phyloP scores from a whole-genome alignment of 2,113 vertebrate genomes.

The Opisthocomus hoazin region DNA sequence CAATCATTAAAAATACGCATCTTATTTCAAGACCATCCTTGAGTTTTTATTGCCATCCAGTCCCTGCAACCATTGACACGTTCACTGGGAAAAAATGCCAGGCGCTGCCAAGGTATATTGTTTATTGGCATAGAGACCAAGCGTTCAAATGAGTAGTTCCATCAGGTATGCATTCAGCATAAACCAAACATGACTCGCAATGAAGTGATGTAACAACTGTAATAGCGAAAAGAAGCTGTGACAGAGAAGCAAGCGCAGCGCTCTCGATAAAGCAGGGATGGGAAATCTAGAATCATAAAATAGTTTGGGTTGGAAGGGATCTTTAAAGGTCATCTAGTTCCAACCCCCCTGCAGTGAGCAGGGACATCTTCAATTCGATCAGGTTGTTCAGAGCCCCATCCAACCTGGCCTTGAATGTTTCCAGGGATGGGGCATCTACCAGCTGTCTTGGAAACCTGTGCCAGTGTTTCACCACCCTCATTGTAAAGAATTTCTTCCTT shows the following conservation, averaged over 20 bases:
- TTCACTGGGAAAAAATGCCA: constrained; percentile 42
- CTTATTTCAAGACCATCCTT: neutral
- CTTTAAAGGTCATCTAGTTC: too few species aligned
- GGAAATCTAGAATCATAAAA: too few species aligned
- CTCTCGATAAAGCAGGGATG: rapidly evolving
- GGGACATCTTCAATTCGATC: too few species aligned
- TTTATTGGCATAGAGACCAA: constrained; percentile 48
- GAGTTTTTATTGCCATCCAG: neutral
- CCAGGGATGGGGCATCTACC: too few species aligned
- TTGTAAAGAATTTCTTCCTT: too few species aligned
- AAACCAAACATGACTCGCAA: constrained; percentile 14
- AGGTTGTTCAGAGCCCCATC: too few species aligned
- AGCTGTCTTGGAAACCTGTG: too few species aligned
- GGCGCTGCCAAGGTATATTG: constrained; percentile 42
- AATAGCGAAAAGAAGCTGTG: neutral
- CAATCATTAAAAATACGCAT: neutral
- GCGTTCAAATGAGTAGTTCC: constrained; percentile 3
- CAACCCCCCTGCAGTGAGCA: too few species aligned
- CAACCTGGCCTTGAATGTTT: too few species aligned
- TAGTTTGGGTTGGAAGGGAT: too few species aligned
- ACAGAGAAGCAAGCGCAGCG: rapidly evolving
- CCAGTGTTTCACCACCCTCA: too few species aligned
- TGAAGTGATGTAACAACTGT: neutral
- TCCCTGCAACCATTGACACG: neutral
- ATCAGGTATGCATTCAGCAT: constrained; percentile 48